Evolutionary conservation across 2,113 vertebrate genomes (phyloP), one percentile per base, ranked within the genome.

Genomic region (Sterrhoptilus dennistouni): DNA sequence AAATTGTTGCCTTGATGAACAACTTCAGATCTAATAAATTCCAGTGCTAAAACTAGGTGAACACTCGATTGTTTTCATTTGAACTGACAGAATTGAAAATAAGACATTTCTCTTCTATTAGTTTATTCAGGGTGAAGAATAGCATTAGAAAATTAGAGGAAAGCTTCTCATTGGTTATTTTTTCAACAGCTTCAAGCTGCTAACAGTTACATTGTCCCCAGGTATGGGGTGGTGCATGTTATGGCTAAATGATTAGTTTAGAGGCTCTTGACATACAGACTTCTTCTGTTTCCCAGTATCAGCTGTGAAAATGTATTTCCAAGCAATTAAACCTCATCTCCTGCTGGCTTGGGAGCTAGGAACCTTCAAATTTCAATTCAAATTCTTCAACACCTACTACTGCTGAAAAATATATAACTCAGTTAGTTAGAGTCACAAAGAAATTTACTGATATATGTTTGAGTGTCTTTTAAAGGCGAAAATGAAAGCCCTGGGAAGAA

Each of bases 271-370:
- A 98, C 97, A 97, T 94, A 95, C 75, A 97, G 96, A 95, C 93
- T 97, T 97, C 97, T 97, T 96, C 95, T 92, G 97, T 95, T 98
- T 85, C 93, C 94, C 93, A 79, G 86, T 97, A 98, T 98, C 97
- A 97, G 89, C 97, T 98, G 96, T 98, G 97, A 97, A 98, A 98
- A 98, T 97, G 91, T 97, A 98, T 98, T 98, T 98, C 96, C 95
- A 98, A 97, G 98, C 97, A 98, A 98, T 98, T 98, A 98, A 98
- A 93, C 76, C 95, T 97, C 95, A 96, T 95, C 96, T 97, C 97
- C 98, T 97, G 97, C 97, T 98, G 98, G 54, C 96, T 97, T 96
- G 95, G 96, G 95, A 98, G 95, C 95, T 93, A 96, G 85, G 96
- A 98, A 97, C 97, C 77, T 98, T 98, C 97, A 98, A 95, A 98